phyloP scores from a whole-genome alignment of 2,797 vertebrate species.

The Hafferia zeledoni region DNA sequence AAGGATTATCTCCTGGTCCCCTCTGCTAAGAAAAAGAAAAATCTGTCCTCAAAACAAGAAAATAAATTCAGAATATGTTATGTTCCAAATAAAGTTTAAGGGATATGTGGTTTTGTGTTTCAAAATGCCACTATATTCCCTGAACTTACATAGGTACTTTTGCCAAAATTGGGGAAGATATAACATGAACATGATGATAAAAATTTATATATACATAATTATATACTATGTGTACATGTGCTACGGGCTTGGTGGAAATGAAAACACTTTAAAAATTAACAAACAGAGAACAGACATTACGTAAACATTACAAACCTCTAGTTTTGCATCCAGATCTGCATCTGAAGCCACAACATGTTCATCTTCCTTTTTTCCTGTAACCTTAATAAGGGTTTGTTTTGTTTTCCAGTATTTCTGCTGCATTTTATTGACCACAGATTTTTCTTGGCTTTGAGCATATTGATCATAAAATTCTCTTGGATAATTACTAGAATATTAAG shows the following conservation, averaged over 20 bases:
- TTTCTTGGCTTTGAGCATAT: constrained; percentile 88
- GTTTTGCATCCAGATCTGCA: constrained; percentile 92
- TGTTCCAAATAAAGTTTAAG: neutral
- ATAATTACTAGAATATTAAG: constrained; percentile 78
- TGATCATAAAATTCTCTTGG: constrained; percentile 88
- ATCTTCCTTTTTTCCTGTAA: constrained; percentile 95
- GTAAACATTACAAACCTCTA: constrained; percentile 84
- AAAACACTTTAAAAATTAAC: neutral
- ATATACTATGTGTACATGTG: neutral
- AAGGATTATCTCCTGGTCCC: neutral
- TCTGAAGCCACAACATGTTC: constrained; percentile 95
- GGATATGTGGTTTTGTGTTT: neutral
- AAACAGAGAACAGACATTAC: neutral
- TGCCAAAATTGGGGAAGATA: neutral
- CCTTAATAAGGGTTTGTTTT: constrained; percentile 95
- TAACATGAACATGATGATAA: neutral
- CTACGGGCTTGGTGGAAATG: neutral
- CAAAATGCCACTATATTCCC: neutral
- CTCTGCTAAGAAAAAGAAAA: neutral
- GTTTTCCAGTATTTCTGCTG: constrained; percentile 98
- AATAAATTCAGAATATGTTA: neutral
- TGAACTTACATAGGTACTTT: neutral
- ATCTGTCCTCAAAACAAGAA: neutral
- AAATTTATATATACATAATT: neutral
- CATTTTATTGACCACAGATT: constrained; percentile 95